Evolutionary conservation across 1,140 invertebrate genomes (phyloP), one percentile per base, ranked within the genome.

Genomic region (Ceratoteleas bidentatus): DNA sequence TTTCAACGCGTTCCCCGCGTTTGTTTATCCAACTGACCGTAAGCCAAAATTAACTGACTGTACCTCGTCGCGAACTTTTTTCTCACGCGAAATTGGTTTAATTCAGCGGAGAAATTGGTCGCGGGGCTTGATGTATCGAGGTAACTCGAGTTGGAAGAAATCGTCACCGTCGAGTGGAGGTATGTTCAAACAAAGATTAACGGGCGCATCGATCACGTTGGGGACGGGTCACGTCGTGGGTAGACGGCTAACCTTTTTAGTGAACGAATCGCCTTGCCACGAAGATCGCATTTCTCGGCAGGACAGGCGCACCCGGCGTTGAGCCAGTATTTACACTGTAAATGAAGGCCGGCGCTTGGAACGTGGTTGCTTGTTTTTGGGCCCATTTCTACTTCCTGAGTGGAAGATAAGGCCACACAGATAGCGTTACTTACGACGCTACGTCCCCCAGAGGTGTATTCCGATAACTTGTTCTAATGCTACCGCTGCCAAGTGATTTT

Each of bases 131-230:
- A 76, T 72, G 75, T 75, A 75, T 81, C 68, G 79, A 70, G 53
- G 65, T 58, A 66, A 76, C 60, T 61, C 10, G 62, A 69, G 43
- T 53, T 62, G 62, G 74, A 83, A 78, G 64, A 66, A 77, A 77
- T 70, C 52, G 75, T 75, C 75, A 73, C 66, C 60, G 72, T 54
- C 40, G 66, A 57, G 56, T 58, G 58, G 73, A 68, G 68, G 66
- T 76, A 70, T 47, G 53, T 57, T 79, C 75, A 83, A 79, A 83
- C 75, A 83, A 83, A 83, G 74, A 83, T 83, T 79, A 83, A 78
- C 81, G 60, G 56, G 74, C 47, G 65, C 75, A 83, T 83, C 81
- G 80, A 82, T 82, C 80, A 82, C 56, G 80, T 58, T 53, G 53
- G 69, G 64, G 73, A 82, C 68, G 73, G 69, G 65, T 75, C 81